A percentile compares a stretch with the other conserved stretches of the same genome.
phyloP scores from a whole-genome alignment of 2,797 vertebrate genomes.

The Denticeps clupeoides region DNA sequence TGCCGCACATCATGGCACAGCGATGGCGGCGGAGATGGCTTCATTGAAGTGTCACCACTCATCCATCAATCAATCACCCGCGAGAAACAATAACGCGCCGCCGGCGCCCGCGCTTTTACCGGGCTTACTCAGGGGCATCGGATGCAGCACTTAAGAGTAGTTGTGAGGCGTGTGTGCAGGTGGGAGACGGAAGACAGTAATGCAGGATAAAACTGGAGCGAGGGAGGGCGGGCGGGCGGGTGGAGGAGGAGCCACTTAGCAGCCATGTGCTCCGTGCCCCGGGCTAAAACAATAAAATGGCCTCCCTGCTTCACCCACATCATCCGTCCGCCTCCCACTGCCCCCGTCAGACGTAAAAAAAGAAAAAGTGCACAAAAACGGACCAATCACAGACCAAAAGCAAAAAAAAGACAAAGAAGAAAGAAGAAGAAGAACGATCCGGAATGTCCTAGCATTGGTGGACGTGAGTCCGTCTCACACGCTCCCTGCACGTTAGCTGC shows the following conservation, averaged over 20 bases:
- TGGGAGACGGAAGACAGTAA: conserved; percentile 7
- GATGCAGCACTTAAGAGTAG: conserved; percentile 93
- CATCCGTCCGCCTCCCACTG: not conserved
- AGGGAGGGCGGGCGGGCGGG: conserved; percentile 41
- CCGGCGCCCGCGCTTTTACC: conserved; percentile 88
- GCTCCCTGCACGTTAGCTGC: too few relatives aligned
- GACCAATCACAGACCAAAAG: conserved; percentile 29
- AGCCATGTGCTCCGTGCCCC: not conserved
- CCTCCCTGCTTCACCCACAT: not conserved
- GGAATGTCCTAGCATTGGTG: too few relatives aligned
- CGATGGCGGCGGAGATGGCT: conserved; percentile 99
- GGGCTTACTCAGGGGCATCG: conserved; percentile 97
- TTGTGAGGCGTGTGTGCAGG: conserved; percentile 56
- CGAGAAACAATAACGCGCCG: conserved; percentile 92
- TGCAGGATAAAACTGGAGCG: conserved; percentile 25
- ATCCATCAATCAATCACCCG: conserved; percentile 99
- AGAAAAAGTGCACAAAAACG: not conserved
- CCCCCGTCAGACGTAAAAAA: conserved; percentile 3
- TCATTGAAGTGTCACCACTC: conserved; percentile 99
- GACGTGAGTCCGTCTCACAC: too few relatives aligned
- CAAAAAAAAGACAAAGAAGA: conserved; percentile 18
- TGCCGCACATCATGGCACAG: conserved; percentile 99
- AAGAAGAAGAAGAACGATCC: too few relatives aligned
- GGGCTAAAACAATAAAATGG: not conserved
- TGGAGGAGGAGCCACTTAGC: conserved; percentile 19